Evolutionary conservation across 2,797 vertebrate genomes (phyloP), one percentile per base, ranked within the genome.

Genomic region (Echiichthys vipera): DNA sequence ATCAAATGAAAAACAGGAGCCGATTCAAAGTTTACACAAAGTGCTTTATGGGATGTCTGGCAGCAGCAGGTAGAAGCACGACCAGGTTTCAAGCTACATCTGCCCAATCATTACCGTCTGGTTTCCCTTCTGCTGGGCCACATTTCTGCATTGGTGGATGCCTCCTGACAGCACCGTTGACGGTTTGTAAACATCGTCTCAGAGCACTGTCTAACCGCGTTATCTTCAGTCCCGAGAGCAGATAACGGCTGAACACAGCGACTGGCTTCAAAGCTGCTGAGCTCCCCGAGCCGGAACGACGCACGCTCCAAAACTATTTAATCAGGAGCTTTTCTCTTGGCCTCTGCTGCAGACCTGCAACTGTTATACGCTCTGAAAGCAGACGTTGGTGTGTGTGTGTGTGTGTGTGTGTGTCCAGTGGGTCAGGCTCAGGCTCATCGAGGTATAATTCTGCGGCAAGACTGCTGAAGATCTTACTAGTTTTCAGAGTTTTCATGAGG

Each of bases 251-350:
- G 42, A 88, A 76, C 49, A 25, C 71, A 89, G 46, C 20, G 5
- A 55, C 36, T 20, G 69, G 71, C 84, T 86, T 95, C 94, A 95
- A 93, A 95, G 94, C 78, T 42, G 84, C 81, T 63, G 69, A 86
- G 65, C 72, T 75, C 79, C 65, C 68, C 46, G 58, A 57, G 77
- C 83, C 72, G 39, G 74, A 72, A 82, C 45, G 3, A 67, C 65
- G 69, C 75, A 81, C 77, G 74, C 75, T 66, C 78, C 81, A 37
- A 87, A 93, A 91, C 87, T 91, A 87, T 93, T 93, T 90, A 81
- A 93, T 93, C 90, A 83, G 84, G 82, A 88, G 81, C 81, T 81
- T 88, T 92, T 88, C 78, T 80, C 32, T 45, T 46, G 50, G 75
- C 70, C 62, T 63, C 63, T 34, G 58, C 76, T 69, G 65, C 73